Percentiles rank a stretch among this genome's conserved stretches.
Conservation (phyloP, 2,113 vertebrate genomes). For the Paramisgurnus dabryanus region DNA sequence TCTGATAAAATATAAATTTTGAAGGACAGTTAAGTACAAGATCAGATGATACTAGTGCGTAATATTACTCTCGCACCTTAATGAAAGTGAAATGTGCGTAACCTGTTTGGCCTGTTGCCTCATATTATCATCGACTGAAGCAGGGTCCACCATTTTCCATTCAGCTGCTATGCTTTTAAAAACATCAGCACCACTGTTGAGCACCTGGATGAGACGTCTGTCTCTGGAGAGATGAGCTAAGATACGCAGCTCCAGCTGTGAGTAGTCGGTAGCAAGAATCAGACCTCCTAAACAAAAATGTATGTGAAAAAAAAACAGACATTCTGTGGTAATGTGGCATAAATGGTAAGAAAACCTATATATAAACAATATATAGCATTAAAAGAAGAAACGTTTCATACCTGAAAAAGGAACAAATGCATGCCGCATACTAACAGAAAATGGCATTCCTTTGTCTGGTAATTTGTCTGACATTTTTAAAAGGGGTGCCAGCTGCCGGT, state of each 20-base stretch:
- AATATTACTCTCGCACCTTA: no score
- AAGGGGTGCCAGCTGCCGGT: constrained; percentile 24
- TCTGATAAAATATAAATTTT: constrained; percentile 69
- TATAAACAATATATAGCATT: no score
- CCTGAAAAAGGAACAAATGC: constrained; percentile 94
- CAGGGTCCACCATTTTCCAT: constrained; percentile 87
- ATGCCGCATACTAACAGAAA: constrained; percentile 93
- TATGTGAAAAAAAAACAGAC: not conserved
- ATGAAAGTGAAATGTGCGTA: not conserved
- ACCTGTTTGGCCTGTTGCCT: constrained; percentile 98
- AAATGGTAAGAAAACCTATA: not conserved
- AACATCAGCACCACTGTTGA: constrained; percentile 87
- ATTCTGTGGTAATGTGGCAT: not conserved
- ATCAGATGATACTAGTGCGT: not conserved
- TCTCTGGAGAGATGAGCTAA: constrained; percentile 91
- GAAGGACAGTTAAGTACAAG: not conserved
- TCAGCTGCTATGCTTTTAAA: constrained; percentile 93
- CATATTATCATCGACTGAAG: constrained; percentile 79
- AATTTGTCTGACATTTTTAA: constrained; percentile 54
- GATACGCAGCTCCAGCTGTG: constrained; percentile 92
- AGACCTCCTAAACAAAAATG: constrained; percentile 79
- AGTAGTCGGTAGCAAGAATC: constrained; percentile 94
- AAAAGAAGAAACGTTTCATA: constrained; percentile 55
- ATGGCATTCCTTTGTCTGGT: constrained; percentile 72
- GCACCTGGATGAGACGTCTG: constrained; percentile 81